These are phyloP conservation scores for Empidonax traillii DNA, from an alignment of 2,113 vertebrate genomes.

Conservation along the genomic window DNA sequence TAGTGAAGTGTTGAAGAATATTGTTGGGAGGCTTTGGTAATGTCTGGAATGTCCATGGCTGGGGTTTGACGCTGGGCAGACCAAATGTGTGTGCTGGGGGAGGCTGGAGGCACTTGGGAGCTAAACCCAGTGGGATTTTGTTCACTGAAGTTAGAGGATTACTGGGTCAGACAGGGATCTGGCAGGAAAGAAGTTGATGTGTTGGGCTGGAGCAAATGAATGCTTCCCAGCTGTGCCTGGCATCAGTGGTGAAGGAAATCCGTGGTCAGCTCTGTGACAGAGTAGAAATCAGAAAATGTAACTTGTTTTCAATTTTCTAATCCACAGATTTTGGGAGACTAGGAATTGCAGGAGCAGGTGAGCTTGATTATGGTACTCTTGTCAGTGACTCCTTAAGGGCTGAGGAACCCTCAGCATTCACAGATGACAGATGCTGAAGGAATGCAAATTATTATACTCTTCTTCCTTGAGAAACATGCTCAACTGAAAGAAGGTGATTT, in stretches of 20 bases:
- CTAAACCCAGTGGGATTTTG: background rate
- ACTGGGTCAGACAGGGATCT: background rate
- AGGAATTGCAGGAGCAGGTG: background rate
- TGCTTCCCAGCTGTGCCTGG: background rate
- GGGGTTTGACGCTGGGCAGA: background rate
- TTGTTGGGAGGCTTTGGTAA: background rate
- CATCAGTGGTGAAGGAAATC: accelerated
- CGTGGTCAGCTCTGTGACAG: background rate
- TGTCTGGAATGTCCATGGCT: background rate
- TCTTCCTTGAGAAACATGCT: background rate
- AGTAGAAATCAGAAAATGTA: background rate
- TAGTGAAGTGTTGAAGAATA: background rate
- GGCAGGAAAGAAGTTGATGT: background rate
- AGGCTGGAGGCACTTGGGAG: background rate
- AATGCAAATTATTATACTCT: background rate
- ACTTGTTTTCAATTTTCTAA: background rate
- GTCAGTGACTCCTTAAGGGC: background rate
- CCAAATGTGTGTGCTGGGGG: background rate
- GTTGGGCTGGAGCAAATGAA: background rate
- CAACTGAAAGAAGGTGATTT: background rate
- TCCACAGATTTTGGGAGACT: background rate
- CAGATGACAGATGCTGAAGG: background rate
- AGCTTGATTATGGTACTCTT: background rate
- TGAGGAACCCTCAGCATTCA: background rate
- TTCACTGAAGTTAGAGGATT: background rate